phyloP scores from a whole-genome alignment of 2,113 vertebrate species.

The Anarrhichthys ocellatus region DNA sequence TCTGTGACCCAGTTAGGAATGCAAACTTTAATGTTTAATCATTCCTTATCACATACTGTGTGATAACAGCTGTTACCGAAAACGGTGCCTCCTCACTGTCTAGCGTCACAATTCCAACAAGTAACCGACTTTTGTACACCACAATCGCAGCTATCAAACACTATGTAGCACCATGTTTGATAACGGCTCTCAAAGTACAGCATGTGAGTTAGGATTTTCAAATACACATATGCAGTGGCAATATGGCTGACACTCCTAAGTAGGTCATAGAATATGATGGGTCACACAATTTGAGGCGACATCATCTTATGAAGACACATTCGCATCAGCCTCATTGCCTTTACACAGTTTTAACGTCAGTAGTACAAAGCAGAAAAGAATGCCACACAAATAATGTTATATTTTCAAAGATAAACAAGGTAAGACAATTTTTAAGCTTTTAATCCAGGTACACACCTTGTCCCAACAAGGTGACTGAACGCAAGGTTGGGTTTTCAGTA shows the following conservation, averaged over 20 bases:
- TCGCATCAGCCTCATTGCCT: not conserved
- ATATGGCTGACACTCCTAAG: not conserved
- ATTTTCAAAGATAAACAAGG: too few species aligned
- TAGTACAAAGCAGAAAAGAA: not conserved
- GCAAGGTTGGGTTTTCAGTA: too few species aligned
- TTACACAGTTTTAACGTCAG: not conserved
- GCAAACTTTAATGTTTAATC: not conserved
- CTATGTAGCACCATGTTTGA: not conserved
- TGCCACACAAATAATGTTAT: not conserved
- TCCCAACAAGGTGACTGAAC: too few species aligned
- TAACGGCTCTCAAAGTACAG: conserved; percentile 11
- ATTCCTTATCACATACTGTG: not conserved
- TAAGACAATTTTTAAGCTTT: too few species aligned
- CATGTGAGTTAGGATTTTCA: not conserved
- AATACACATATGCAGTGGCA: not conserved
- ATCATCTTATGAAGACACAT: not conserved
- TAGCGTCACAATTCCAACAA: not conserved
- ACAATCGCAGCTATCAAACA: not conserved
- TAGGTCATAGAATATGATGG: not conserved
- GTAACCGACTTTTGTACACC: not conserved
- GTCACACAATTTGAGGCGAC: not conserved
- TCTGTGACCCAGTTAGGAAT: not conserved
- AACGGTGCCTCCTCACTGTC: not conserved
- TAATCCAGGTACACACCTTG: too few species aligned
- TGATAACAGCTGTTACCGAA: not conserved